phyloP scores from a whole-genome alignment of 92 coral and sea anemone genomes.

The Desmophyllum pertusum region DNA sequence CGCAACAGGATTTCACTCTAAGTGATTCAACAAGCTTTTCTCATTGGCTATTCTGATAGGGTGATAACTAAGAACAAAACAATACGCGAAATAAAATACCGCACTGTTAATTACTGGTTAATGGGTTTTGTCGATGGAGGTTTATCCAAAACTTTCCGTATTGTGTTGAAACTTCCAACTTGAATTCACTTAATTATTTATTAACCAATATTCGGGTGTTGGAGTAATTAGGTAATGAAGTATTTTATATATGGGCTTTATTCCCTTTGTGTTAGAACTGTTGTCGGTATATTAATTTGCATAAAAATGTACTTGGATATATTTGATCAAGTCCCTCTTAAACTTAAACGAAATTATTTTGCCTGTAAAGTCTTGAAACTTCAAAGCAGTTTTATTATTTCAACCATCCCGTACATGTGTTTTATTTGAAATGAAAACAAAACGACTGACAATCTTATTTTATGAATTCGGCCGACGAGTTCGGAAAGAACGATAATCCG shows the following conservation, averaged over 20 bases:
- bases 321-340: not conserved
- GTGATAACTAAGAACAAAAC: conserved; percentile 19
- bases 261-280: not conserved
- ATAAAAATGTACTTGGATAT: not conserved
- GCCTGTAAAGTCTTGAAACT: not conserved
- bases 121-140: conserved; percentile 10
- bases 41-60: conserved; percentile 24
- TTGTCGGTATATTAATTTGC: not conserved
- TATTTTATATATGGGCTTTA: not conserved
- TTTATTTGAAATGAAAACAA: not conserved
- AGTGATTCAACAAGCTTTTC: conserved; percentile 13
- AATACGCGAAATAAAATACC: conserved; percentile 3
- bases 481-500: not conserved
- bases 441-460: not conserved
- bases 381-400: not conserved
- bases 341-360: not conserved
- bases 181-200: conserved; percentile 37
- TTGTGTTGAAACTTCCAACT: not conserved
- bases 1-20: conserved; percentile 7
- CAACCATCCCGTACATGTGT: not conserved
- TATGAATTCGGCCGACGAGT: not conserved
- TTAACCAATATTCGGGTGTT: not conserved
- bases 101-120: conserved; percentile 20
- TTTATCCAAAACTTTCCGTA: conserved; percentile 7
- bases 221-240: conserved; percentile 19